Percentiles rank a stretch among this genome's conserved stretches.
Evolutionary conservation across 1,140 invertebrate species (phyloP).

Genomic region (Drosophila teissieri): DNA sequence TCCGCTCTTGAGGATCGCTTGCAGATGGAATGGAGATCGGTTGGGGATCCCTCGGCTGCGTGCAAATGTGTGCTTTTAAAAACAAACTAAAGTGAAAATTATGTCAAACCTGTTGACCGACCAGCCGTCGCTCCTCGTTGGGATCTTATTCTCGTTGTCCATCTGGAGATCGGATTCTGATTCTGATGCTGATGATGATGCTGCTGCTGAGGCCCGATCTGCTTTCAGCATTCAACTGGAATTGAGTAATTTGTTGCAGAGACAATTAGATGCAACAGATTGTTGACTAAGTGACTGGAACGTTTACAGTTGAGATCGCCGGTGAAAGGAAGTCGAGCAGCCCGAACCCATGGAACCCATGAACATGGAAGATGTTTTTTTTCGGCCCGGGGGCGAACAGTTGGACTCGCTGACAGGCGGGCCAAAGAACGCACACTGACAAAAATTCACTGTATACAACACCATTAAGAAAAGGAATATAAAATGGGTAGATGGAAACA

Average conservation of each 20-base stretch:
- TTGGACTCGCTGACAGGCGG: slow-evolving; percentile 32
- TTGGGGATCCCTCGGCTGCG: slow-evolving; percentile 47
- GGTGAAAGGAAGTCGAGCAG: slow-evolving; percentile 30
- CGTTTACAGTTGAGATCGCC: slow-evolving; percentile 53
- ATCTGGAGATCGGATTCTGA: slow-evolving; percentile 27
- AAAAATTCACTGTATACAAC: background rate
- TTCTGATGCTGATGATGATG: background rate
- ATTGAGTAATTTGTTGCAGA: slow-evolving; percentile 81
- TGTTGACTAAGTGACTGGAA: slow-evolving; percentile 80
- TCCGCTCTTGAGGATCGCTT: background rate
- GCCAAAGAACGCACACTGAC: background rate
- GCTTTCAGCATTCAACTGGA: slow-evolving; percentile 47
- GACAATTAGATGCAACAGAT: slow-evolving; percentile 82
- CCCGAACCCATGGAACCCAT: slow-evolving; percentile 36
- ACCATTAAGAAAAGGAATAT: too few species aligned
- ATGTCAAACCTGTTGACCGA: slow-evolving; percentile 78
- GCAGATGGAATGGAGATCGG: too few species aligned
- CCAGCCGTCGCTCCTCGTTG: slow-evolving; percentile 27
- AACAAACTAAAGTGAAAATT: slow-evolving; percentile 81
- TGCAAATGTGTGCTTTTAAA: slow-evolving; percentile 79
- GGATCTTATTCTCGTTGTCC: slow-evolving; percentile 2
- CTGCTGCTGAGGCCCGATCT: background rate
- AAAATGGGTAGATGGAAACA: too few species aligned
- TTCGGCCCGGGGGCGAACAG: slow-evolving; percentile 32
- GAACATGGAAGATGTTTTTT: slow-evolving; percentile 23